Evolutionary conservation across 2,113 vertebrate genomes (phyloP).

Genomic region (Otocyon megalotis): DNA sequence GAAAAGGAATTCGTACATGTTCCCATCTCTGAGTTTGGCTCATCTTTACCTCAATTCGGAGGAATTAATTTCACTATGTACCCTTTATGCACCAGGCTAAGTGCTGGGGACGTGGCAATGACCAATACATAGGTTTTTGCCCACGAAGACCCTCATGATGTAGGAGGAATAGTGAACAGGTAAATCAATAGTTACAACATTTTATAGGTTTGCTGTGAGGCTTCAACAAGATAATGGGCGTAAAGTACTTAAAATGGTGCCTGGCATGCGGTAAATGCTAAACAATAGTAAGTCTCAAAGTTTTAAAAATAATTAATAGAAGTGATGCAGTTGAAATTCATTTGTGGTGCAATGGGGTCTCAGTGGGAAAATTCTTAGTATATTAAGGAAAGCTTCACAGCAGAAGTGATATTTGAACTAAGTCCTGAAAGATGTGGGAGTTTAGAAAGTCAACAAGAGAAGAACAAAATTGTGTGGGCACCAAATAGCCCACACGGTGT

Average conservation of each 20-base stretch:
- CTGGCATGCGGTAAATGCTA: background rate
- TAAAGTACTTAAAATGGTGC: background rate
- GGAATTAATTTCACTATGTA: background rate
- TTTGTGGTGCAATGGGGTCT: background rate
- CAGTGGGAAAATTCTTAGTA: background rate
- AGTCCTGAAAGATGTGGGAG: background rate
- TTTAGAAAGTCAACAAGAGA: background rate
- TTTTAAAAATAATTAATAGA: background rate
- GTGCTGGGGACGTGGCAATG: background rate
- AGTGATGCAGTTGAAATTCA: background rate
- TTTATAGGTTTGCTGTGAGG: background rate
- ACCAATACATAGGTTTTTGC: background rate
- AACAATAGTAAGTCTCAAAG: background rate
- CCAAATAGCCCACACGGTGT: accelerated
- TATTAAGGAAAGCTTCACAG: background rate
- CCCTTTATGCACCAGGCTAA: background rate
- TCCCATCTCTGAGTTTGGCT: background rate
- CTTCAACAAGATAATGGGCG: background rate
- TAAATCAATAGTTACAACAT: background rate
- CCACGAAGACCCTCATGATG: background rate
- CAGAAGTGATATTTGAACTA: background rate
- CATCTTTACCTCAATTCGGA: background rate
- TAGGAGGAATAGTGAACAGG: background rate
- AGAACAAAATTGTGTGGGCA: background rate
- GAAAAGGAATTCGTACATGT: background rate